Conservation (phyloP, 2,888 invertebrate genomes). For the Pristionchus fissidentatus region DNA sequence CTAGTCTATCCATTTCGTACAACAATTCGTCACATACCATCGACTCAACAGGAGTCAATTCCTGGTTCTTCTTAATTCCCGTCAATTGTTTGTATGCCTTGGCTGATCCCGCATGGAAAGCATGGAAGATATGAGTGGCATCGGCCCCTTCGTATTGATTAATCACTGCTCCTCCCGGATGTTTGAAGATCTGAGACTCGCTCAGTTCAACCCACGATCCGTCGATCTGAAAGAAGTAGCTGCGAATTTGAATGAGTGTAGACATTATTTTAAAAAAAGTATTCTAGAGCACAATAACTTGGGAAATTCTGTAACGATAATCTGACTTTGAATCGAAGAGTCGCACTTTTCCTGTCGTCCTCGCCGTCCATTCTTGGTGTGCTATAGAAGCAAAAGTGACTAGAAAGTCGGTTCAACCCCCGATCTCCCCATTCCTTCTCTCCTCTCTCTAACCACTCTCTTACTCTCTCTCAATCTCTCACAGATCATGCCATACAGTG, state of each 20-base stretch:
- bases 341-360: slow-evolving; percentile 11
- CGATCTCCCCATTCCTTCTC: slow-evolving; percentile 27
- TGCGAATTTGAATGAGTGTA: neutral
- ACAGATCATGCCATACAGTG: slow-evolving; percentile 14
- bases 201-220: slow-evolving; percentile 70
- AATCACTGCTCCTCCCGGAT: slow-evolving; percentile 73
- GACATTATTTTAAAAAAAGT: too few relatives aligned
- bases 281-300: too few relatives aligned
- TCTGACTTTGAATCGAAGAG: slow-evolving; percentile 20
- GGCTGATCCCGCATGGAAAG: slow-evolving; percentile 71
- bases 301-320: neutral
- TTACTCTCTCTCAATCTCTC: neutral
- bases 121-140: slow-evolving; percentile 74
- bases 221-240: slow-evolving; percentile 59
- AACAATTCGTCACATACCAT: neutral
- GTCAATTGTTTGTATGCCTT: slow-evolving; percentile 71
- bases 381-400: slow-evolving; percentile 10
- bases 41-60: neutral
- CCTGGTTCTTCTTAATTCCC: slow-evolving; percentile 11
- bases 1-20: too few relatives aligned
- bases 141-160: slow-evolving; percentile 71
- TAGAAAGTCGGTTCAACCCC: neutral
- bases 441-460: slow-evolving; percentile 13
- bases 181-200: slow-evolving; percentile 68
- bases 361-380: slow-evolving; percentile 8